Conservation (phyloP, 2,888 invertebrate genomes). For the Thereva unica region DNA sequence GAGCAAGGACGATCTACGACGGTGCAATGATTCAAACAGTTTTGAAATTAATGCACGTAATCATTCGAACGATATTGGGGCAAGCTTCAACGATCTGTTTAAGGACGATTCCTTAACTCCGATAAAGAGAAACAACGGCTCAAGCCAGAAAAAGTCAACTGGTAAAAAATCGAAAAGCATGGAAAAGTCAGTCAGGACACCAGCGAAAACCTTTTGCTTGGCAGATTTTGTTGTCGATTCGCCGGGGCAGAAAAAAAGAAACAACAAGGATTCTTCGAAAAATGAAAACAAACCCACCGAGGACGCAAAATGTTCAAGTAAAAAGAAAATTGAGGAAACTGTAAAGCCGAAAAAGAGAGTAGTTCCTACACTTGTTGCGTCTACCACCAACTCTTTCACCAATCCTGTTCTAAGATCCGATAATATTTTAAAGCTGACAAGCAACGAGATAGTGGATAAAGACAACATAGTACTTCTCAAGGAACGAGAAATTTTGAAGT, state of each 20-base stretch:
- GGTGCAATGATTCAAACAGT: too few species aligned
- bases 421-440: conserved; percentile 51
- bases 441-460: conserved; percentile 51
- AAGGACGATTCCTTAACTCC: too few species aligned
- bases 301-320: conserved; percentile 23
- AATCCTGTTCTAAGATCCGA: conserved; percentile 55
- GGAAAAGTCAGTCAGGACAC: conserved; percentile 41
- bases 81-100: too few species aligned
- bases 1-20: too few species aligned
- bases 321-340: conserved; percentile 33
- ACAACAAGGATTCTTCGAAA: conserved; percentile 37
- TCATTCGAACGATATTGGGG: too few species aligned
- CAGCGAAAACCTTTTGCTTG: conserved; percentile 49
- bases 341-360: conserved; percentile 53
- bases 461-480: conserved; percentile 49
- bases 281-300: conserved; percentile 21
- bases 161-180: conserved; percentile 37
- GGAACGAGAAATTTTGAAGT: conserved; percentile 50
- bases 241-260: conserved; percentile 46
- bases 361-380: conserved; percentile 51
- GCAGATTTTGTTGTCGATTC: conserved; percentile 53
- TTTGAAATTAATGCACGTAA: too few species aligned
- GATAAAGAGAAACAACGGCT: too few species aligned
- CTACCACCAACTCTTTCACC: conserved; percentile 31
- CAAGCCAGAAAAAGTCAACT: too few species aligned